Evolutionary conservation across 1,140 invertebrate species (phyloP).

Genomic region (Wiebesia pumilae): DNA sequence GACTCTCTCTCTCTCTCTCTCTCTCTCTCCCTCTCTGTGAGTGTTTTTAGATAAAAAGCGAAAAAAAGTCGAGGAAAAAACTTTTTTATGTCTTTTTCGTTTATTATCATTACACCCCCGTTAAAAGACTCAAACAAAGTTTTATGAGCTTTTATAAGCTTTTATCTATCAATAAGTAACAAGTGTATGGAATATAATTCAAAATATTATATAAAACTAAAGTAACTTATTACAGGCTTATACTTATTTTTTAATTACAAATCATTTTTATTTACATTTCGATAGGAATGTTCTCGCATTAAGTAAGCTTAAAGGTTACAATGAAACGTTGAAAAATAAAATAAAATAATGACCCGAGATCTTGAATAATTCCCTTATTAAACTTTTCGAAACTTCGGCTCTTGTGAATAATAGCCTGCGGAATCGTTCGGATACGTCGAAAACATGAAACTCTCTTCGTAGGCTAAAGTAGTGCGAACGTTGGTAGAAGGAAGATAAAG

Average conservation of each 20-base stretch:
- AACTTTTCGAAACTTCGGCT: not conserved
- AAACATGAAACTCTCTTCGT: not conserved
- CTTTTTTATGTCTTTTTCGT: not conserved
- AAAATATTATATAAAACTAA: not conserved
- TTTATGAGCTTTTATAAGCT: not conserved
- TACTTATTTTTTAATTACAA: not conserved
- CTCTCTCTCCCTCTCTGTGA: too few species aligned
- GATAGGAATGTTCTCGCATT: not conserved
- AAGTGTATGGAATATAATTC: not conserved
- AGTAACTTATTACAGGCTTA: not conserved
- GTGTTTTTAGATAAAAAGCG: too few species aligned
- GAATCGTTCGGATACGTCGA: not conserved
- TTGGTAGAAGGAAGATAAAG: slow-evolving; percentile 9
- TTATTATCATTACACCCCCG: not conserved
- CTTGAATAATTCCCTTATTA: not conserved
- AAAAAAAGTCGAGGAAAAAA: too few species aligned
- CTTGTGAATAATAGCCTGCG: not conserved
- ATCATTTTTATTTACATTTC: not conserved
- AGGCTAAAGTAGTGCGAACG: not conserved
- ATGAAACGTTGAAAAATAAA: not conserved
- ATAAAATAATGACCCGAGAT: not conserved
- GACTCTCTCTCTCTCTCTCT: too few species aligned
- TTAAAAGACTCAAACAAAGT: not conserved
- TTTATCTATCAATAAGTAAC: not conserved
- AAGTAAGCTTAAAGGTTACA: not conserved